A percentile compares a stretch with the other conserved stretches of the same genome.
These are phyloP conservation scores for Tenebrio molitor DNA, from an alignment of 1,140 invertebrate species.

Conservation along the genomic window DNA sequence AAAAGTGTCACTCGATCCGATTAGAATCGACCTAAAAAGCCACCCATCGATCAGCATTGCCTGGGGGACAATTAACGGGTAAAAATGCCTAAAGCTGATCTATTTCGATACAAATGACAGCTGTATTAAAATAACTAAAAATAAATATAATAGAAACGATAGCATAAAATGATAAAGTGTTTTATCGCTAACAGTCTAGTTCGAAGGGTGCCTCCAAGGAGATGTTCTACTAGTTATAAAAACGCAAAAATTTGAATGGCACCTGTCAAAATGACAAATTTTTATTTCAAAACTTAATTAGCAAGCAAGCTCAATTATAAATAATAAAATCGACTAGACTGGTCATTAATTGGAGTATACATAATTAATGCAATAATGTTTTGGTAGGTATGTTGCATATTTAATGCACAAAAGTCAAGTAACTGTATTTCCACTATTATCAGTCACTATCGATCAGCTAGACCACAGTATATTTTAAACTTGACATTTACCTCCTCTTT, in stretches of 20 bases:
- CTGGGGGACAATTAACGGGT: too few species aligned
- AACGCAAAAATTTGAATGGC: not conserved
- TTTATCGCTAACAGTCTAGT: not conserved
- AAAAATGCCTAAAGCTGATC: too few species aligned
- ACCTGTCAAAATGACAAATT: conserved; percentile 23
- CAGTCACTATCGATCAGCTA: too few species aligned
- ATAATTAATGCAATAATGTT: conserved; percentile 5
- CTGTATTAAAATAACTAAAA: conserved; percentile 1
- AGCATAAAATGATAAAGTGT: not conserved
- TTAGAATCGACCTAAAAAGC: too few species aligned
- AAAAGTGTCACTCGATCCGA: too few species aligned
- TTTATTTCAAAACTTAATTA: conserved; percentile 6
- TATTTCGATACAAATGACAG: not conserved
- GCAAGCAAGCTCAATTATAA: not conserved
- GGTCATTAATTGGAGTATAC: not conserved
- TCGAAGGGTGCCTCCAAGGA: conserved; percentile 2
- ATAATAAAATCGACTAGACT: not conserved
- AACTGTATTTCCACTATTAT: too few species aligned
- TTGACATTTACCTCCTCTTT: too few species aligned
- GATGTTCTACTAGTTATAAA: not conserved
- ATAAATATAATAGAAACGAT: not conserved
- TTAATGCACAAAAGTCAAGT: not conserved
- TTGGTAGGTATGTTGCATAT: conserved; percentile 4
- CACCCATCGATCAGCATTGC: not conserved
- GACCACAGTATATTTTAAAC: too few species aligned